Evolutionary conservation across 2,113 vertebrate genomes (phyloP).

Genomic region (Hippocampus guttulatus): DNA sequence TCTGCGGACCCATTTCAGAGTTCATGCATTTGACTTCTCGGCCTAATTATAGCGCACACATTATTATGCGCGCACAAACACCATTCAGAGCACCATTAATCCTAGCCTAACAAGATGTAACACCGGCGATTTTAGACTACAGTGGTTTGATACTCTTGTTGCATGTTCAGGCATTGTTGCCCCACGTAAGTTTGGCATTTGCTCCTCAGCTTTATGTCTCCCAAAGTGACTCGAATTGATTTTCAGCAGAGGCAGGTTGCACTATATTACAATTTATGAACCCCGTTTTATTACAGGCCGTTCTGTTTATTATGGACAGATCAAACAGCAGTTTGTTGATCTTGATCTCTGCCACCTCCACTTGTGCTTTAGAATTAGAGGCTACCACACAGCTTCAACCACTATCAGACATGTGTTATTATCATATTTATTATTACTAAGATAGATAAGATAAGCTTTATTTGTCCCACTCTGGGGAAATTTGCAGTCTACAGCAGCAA

Average conservation of each 20-base stretch:
- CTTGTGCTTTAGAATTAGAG: neutral
- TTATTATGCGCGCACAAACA: constrained; percentile 30
- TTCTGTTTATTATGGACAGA: constrained; percentile 44
- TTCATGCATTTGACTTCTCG: constrained; percentile 32
- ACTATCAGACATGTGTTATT: too few species aligned
- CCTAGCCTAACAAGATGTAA: constrained; percentile 19
- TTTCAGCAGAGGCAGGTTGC: neutral
- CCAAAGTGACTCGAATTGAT: constrained; percentile 42
- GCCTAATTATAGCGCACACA: constrained; percentile 47
- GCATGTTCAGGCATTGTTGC: constrained; percentile 17
- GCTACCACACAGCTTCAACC: neutral
- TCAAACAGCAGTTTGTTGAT: constrained; percentile 5
- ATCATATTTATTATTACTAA: too few species aligned
- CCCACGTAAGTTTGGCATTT: constrained; percentile 52
- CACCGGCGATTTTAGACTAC: constrained; percentile 16
- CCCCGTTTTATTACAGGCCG: constrained; percentile 43
- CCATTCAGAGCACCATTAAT: constrained; percentile 35
- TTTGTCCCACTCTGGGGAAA: too few species aligned
- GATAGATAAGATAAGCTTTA: too few species aligned
- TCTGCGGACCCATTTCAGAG: constrained; percentile 36
- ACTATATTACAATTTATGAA: constrained; percentile 1
- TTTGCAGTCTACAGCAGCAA: too few species aligned
- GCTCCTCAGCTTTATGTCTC: constrained; percentile 27
- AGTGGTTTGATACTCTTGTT: constrained; percentile 21
- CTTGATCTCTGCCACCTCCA: neutral